A percentile compares a stretch with the other conserved stretches of the same genome.
phyloP scores from a whole-genome alignment of 2,797 vertebrate species.

The Parambassis ranga region DNA sequence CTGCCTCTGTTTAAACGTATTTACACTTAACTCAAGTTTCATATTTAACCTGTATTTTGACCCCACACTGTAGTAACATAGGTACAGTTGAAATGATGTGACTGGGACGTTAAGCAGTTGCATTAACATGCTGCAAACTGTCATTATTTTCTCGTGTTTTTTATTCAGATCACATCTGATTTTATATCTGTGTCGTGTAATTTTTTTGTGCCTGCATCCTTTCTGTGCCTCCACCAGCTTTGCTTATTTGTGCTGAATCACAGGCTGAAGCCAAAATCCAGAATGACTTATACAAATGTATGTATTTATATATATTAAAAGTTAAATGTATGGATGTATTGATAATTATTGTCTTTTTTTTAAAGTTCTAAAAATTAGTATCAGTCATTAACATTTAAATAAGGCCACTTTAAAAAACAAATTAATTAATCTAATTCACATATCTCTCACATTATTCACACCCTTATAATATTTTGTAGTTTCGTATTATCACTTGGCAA shows the following conservation, averaged over 20 bases:
- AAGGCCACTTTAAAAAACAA: too few relatives aligned
- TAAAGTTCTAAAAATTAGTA: too few relatives aligned
- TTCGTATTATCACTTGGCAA: too few relatives aligned
- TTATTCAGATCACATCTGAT: constrained; percentile 9
- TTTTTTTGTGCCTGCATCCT: constrained; percentile 29
- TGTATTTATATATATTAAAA: constrained; percentile 84
- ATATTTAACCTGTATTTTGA: constrained; percentile 16
- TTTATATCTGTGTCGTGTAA: constrained; percentile 15
- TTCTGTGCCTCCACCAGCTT: constrained; percentile 65
- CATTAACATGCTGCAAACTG: constrained; percentile 6
- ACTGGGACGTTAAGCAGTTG: not conserved
- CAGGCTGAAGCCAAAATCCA: constrained; percentile 75
- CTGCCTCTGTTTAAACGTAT: not conserved
- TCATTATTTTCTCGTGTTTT: constrained; percentile 6
- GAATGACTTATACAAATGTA: constrained; percentile 77
- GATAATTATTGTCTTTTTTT: too few relatives aligned
- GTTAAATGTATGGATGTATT: constrained; percentile 32
- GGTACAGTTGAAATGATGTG: constrained; percentile 15
- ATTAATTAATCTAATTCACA: too few relatives aligned
- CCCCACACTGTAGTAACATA: not conserved
- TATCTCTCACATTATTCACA: too few relatives aligned
- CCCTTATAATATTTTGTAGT: too few relatives aligned
- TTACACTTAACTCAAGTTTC: constrained; percentile 1
- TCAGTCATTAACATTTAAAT: too few relatives aligned
- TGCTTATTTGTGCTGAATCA: constrained; percentile 72